Conservation (phyloP, 2,113 vertebrate genomes). For the Ahaetulla prasina region DNA sequence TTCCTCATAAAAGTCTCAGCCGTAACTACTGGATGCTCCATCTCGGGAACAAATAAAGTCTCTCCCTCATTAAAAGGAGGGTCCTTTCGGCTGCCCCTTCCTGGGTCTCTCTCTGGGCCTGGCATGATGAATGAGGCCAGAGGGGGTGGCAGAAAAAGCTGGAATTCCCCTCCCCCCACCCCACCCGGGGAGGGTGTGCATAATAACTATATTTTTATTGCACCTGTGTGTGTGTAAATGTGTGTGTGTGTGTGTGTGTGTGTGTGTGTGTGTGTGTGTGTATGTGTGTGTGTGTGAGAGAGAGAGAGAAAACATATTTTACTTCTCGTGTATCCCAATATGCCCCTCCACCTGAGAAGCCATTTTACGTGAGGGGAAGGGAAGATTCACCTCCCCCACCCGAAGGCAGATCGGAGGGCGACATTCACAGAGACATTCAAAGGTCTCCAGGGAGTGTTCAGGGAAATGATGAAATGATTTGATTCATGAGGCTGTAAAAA, state of each 20-base stretch:
- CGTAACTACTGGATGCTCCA: constrained; percentile 16
- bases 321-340: background rate
- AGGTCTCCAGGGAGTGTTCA: background rate
- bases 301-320: background rate
- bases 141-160: background rate
- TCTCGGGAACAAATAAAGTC: constrained; percentile 32
- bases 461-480: background rate
- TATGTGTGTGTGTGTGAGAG: no score
- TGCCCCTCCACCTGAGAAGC: background rate
- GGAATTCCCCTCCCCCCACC: background rate
- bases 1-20: constrained; percentile 25
- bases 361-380: background rate
- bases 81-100: background rate
- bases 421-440: background rate
- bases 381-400: background rate
- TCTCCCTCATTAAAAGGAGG: constrained; percentile 20
- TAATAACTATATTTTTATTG: background rate
- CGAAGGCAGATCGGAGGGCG: background rate
- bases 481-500: background rate
- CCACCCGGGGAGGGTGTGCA: background rate
- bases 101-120: background rate
- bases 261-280: background rate
- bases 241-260: background rate
- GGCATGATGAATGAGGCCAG: background rate
- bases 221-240: background rate